Evolutionary conservation across 2,888 invertebrate genomes (phyloP), one percentile per base, ranked within the genome.

Genomic region (Lysandra bellargus): DNA sequence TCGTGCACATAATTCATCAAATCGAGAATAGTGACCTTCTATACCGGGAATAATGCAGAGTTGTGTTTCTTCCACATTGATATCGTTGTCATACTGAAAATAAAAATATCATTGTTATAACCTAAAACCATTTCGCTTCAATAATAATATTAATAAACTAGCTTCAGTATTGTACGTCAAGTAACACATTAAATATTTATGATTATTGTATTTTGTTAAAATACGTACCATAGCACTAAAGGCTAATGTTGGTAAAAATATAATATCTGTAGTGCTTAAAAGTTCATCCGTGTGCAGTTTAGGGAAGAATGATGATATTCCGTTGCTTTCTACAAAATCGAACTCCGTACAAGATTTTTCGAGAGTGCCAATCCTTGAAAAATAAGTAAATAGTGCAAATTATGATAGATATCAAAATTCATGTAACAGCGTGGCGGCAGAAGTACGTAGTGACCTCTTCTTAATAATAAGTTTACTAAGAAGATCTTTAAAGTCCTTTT

Each of bases 31-130:
- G 72, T 88, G 85, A 0, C 89, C 88, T 79, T 90, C 91, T 74
- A 90, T 74, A 0, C 90, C 91, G 0, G 90, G 90, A 14, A 91
- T 81, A 79, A 91, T 84, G 81, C 85, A 87, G 44, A 91, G 76
- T 80, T 86, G 85, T 0, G 84, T 84, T 69, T 86, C 9, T 64
- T 64, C 3, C 30, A 30, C 81, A 17, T 80, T 83, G 0, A 82
- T 75, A 78, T 90, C 84, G 72, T 88, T 84, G 49, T 90, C 88
- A 40, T 90, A 12, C 64, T 64, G 12, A 64, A 64, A 64, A 64
- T 12, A 9, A 9, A 61, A 37, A 3, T 37, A 37, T 3, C 2
- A 37, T 64, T 30, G 30, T 1, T 4, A 33, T 64, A 44, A 44
- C 44, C 7, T 44, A 44, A 7, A 44, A 44, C 7, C 44, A 44